Percentiles rank a stretch among this genome's conserved stretches.
These are phyloP conservation scores for Actinostola sp. DNA, from an alignment of 92 coral and sea anemone genomes.

Conservation along the genomic window DNA sequence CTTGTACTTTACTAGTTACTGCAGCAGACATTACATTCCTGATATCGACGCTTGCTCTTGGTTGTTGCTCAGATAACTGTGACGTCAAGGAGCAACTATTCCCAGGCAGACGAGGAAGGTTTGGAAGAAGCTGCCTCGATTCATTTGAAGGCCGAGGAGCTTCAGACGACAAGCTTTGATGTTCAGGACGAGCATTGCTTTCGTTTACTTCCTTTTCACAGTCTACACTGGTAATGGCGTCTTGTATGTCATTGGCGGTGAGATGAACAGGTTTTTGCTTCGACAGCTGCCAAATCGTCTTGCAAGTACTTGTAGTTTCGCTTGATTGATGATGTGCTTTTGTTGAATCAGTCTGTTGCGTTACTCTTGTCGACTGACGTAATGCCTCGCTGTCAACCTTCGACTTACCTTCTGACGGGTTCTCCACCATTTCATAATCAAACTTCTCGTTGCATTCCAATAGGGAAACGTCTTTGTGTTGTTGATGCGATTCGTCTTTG, in stretches of 20 bases:
- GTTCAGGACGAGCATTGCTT: background rate
- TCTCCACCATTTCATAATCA: background rate
- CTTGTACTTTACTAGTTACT: no score
- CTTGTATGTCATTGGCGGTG: background rate
- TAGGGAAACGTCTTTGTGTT: background rate
- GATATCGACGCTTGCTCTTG: no score
- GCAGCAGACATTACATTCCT: no score
- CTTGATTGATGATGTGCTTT: no score
- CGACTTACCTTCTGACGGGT: background rate
- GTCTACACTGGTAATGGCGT: slow-evolving; percentile 9
- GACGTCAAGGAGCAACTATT: no score
- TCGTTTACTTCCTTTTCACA: background rate
- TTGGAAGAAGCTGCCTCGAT: background rate
- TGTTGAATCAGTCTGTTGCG: no score
- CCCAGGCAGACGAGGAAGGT: no score
- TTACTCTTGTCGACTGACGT: background rate
- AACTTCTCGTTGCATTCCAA: slow-evolving; percentile 5
- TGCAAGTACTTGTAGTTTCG: background rate
- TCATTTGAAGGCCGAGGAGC: no score
- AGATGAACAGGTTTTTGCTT: slow-evolving; percentile 3
- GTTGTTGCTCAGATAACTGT: no score
- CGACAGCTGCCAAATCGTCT: no score
- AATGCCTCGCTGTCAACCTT: background rate
- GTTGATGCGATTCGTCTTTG: background rate
- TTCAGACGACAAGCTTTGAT: no score